Evolutionary conservation across 1,140 invertebrate genomes (phyloP), one percentile per base, ranked within the genome.

Genomic region (Diorhabda elongata): DNA sequence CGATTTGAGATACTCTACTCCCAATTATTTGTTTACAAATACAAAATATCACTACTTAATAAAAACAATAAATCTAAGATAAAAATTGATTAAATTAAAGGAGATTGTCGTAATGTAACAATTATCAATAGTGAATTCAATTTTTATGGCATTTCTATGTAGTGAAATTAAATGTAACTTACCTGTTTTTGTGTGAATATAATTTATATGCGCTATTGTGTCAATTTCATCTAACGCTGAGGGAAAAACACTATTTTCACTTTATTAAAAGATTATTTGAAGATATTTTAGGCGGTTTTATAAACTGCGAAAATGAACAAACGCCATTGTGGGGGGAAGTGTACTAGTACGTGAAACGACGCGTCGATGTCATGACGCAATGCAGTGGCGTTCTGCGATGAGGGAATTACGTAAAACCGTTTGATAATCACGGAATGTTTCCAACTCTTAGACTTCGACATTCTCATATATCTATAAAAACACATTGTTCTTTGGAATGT

Each of bases 161-260:
- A 26, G n/a, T 52, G 47, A 52, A 52, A 52, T 52, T 52, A n/a
- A 52, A 52, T n/a, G 41, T 42, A 42, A 67, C 65, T 59, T 44
- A 67, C 65, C 65, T 67, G 65, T 60, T 67, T 59, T 67, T 67
- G 57, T 60, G 44, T 67, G 58, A 58, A 67, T 43, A 7, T 67
- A 60, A 26, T 60, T 67, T 9, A 59, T 42, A 42, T 67, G 58
- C 57, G 57, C 57, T 45, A 67, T 67, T 45, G 59, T 67, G 11
- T 66, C 64, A 8, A 58, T 11, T 63, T 57, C 64, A 63, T 63
- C 56, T 5, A 57, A 56, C 9, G 45, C 44, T 57, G 3, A 44
- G 61, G 42, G 7, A 26, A 42, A 7, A 26, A 7, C 5, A 60
- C 7, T n/a, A 60, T 26, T 7, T 42, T 42, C 11, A 60, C 43